Percentiles rank a stretch among this genome's conserved stretches.
Evolutionary conservation across 2,113 vertebrate species (phyloP).

Genomic region (Pandion haliaetus): DNA sequence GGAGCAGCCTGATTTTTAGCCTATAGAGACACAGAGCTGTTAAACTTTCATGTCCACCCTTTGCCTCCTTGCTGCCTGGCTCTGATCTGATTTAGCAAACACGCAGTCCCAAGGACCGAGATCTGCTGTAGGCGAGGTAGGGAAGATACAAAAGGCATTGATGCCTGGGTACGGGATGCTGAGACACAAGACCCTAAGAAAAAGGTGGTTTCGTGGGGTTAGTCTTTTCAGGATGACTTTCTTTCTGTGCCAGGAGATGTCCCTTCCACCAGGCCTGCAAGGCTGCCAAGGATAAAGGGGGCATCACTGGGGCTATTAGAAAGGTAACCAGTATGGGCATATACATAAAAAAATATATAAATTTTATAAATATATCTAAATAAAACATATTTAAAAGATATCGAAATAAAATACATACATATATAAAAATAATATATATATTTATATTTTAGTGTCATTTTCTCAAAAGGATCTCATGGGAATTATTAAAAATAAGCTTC

Average conservation of each 20-base stretch:
- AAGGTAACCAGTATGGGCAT: not conserved
- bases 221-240: not conserved
- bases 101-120: fast-evolving
- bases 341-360: not conserved
- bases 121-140: not conserved
- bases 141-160: not conserved
- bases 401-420: not conserved
- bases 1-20: not conserved
- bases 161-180: fast-evolving
- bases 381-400: not conserved
- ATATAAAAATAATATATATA: not conserved
- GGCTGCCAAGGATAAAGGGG: not conserved
- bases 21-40: not conserved
- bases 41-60: constrained; percentile 33
- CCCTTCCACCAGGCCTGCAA: not conserved
- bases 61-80: not conserved
- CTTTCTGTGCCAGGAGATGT: not conserved
- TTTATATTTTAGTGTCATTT: not conserved
- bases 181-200: not conserved
- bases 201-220: not conserved
- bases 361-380: not conserved
- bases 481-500: not conserved
- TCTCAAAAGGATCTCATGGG: not conserved
- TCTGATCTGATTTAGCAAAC: not conserved
- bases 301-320: not conserved